These are phyloP conservation scores for Chionoecetes opilio DNA, from an alignment of 1,140 invertebrate genomes.

Conservation along the genomic window DNA sequence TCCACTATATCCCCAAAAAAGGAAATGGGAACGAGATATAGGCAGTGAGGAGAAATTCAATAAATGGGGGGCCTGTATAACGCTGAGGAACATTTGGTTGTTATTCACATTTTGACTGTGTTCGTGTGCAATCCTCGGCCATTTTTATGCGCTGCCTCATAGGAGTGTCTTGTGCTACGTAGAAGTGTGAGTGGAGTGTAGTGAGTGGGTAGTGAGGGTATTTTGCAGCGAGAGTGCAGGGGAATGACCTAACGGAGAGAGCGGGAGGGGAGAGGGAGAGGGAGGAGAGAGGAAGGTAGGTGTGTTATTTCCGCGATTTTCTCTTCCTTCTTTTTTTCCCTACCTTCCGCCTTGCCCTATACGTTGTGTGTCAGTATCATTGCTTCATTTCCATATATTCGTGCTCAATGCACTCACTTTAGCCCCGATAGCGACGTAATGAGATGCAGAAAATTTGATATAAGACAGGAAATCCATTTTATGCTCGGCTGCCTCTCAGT, in stretches of 20 bases:
- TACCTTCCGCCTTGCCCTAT: no score
- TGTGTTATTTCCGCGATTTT: background rate
- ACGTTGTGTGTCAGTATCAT: no score
- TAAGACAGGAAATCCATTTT: no score
- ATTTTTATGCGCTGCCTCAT: background rate
- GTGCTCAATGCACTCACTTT: no score
- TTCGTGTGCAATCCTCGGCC: background rate
- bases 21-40: background rate
- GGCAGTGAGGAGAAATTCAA: background rate
- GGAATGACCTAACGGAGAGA: slow-evolving; percentile 15
- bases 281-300: background rate
- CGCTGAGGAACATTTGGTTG: background rate
- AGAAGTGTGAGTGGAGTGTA: background rate
- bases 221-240: background rate
- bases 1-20: background rate
- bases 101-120: background rate
- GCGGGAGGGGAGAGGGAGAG: background rate
- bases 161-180: background rate
- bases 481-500: no score
- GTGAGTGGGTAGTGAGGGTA: background rate
- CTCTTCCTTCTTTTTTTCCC: no score
- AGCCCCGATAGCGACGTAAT: no score
- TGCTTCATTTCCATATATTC: background rate
- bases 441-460: no score
- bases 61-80: slow-evolving; percentile 16